phyloP scores from a whole-genome alignment of 35 echinoderm and acorn worm species.

The Heliocidaris tuberculata region DNA sequence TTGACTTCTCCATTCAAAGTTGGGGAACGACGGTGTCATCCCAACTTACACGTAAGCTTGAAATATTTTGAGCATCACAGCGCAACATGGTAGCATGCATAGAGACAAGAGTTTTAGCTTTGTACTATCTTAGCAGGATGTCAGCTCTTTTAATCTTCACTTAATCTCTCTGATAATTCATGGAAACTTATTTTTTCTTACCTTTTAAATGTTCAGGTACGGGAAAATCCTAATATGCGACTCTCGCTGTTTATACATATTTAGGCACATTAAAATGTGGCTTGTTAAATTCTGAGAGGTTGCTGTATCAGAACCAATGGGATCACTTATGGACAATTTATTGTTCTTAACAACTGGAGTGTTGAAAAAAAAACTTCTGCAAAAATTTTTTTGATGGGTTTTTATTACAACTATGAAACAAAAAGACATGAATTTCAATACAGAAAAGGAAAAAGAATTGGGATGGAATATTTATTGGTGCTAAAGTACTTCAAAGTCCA shows the following conservation, averaged over 20 bases:
- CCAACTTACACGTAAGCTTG: background rate
- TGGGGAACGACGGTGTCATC: conserved; percentile 42
- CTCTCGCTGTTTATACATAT: conserved; percentile 12
- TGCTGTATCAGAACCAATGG: background rate
- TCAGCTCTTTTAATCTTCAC: background rate
- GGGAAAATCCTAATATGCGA: background rate
- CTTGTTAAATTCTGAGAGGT: background rate
- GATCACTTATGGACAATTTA: background rate
- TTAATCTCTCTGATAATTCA: background rate
- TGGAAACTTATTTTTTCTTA: background rate
- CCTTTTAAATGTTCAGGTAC: background rate
- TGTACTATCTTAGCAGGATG: background rate
- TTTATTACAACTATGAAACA: background rate
- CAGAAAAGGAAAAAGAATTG: background rate
- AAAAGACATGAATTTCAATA: background rate
- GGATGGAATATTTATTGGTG: conserved; percentile 35
- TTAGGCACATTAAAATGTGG: conserved; percentile 4
- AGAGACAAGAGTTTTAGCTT: background rate
- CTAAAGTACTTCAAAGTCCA: background rate
- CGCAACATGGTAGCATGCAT: background rate
- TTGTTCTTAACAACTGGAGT: conserved; percentile 39
- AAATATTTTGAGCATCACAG: background rate
- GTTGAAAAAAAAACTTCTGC: background rate
- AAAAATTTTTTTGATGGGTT: background rate
- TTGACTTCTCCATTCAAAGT: conserved; percentile 23